Evolutionary conservation across 2,888 invertebrate genomes (phyloP).

Genomic region (Euplagia quadripunctaria): DNA sequence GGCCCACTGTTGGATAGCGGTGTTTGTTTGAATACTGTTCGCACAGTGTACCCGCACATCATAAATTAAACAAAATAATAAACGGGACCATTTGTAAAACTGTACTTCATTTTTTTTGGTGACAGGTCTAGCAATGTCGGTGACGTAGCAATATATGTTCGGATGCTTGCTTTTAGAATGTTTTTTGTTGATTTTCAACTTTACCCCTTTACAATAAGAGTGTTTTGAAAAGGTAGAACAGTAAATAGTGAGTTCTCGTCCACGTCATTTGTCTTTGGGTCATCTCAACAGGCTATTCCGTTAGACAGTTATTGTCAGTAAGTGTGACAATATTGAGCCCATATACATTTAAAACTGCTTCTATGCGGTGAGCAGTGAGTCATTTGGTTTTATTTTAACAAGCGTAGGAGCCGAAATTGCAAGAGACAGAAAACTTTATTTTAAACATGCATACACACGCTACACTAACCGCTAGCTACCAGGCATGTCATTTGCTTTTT

Average conservation of each 20-base stretch:
- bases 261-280: constrained; percentile 60
- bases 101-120: constrained; percentile 68
- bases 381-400: constrained; percentile 17
- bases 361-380: constrained; percentile 18
- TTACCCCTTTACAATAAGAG: constrained; percentile 13
- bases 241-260: constrained; percentile 12
- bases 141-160: constrained; percentile 62
- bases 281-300: constrained; percentile 53
- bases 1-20: constrained; percentile 69
- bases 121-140: constrained; percentile 37
- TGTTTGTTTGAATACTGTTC: constrained; percentile 66
- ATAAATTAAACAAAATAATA: constrained; percentile 78
- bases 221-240: background rate
- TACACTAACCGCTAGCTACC: too few relatives aligned
- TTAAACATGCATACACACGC: too few relatives aligned
- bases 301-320: constrained; percentile 52
- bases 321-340: constrained; percentile 45
- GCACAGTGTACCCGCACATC: constrained; percentile 76
- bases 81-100: constrained; percentile 84
- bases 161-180: background rate
- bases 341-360: constrained; percentile 17
- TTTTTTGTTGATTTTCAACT: constrained; percentile 16
- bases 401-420: background rate
- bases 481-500: too few relatives aligned
- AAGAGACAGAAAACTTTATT: too few relatives aligned